Evolutionary conservation across 2,113 vertebrate species (phyloP).

Genomic region (Mormyrus lacerda): DNA sequence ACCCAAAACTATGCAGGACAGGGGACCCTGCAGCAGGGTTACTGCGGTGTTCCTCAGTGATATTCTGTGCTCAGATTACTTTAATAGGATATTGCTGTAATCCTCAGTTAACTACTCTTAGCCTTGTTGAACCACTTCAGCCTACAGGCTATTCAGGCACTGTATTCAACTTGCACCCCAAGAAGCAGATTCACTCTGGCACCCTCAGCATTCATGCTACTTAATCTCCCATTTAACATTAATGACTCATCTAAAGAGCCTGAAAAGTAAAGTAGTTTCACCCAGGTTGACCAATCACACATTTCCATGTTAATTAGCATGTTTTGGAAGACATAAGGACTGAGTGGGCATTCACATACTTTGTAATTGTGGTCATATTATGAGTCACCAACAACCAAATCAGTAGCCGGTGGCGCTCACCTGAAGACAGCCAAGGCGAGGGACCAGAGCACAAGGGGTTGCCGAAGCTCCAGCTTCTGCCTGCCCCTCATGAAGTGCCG

Average conservation of each 20-base stretch:
- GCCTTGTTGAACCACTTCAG: neutral
- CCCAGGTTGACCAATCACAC: neutral
- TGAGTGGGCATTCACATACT: neutral
- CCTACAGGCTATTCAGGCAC: neutral
- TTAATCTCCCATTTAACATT: neutral
- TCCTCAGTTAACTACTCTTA: neutral
- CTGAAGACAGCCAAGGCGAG: slow-evolving; percentile 76
- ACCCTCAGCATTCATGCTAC: neutral
- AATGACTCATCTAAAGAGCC: neutral
- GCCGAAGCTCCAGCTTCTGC: slow-evolving; percentile 63
- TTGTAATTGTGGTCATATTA: neutral
- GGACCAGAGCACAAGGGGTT: slow-evolving; percentile 70
- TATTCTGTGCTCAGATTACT: neutral
- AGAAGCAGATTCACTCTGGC: no score
- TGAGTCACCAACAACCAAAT: neutral
- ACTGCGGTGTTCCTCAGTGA: neutral
- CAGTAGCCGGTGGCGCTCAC: slow-evolving; percentile 43
- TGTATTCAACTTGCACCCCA: neutral
- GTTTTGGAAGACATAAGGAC: neutral
- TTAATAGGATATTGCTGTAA: neutral
- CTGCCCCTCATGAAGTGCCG: slow-evolving; percentile 68
- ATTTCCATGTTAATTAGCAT: neutral
- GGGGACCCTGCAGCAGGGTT: neutral
- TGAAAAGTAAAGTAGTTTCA: neutral
- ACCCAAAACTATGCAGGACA: neutral